Evolutionary conservation across 2,113 vertebrate genomes (phyloP).

Genomic region (Calyptommatus sinebrachiatus): DNA sequence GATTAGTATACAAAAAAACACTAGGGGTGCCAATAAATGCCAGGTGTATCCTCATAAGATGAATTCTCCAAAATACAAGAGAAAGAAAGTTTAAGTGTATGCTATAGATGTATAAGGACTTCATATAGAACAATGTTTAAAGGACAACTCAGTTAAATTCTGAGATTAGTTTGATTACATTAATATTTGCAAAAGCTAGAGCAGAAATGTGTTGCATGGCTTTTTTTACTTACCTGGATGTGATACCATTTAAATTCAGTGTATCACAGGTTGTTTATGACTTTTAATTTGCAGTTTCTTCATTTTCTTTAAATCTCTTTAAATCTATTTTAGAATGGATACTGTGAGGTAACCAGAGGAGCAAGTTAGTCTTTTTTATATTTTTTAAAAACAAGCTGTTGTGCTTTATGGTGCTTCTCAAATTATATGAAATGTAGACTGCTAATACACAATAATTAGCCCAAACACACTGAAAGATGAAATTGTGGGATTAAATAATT

Average conservation of each 20-base stretch:
- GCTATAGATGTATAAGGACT: conserved; percentile 16
- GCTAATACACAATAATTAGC: too few relatives aligned
- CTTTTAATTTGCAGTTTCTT: too few relatives aligned
- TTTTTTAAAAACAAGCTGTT: too few relatives aligned
- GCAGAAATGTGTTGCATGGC: neutral
- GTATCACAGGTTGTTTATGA: neutral
- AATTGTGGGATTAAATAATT: too few relatives aligned
- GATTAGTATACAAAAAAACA: too few relatives aligned
- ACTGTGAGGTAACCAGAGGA: neutral
- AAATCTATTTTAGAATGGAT: neutral
- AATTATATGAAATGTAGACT: too few relatives aligned
- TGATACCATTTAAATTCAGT: neutral
- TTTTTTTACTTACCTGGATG: neutral
- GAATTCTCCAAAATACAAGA: conserved; percentile 35
- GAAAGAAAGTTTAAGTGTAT: conserved; percentile 17
- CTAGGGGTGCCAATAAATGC: neutral
- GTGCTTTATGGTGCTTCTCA: too few relatives aligned
- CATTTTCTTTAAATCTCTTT: neutral
- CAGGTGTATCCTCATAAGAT: conserved; percentile 36
- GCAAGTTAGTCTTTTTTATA: neutral
- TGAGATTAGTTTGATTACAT: neutral
- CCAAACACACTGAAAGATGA: too few relatives aligned
- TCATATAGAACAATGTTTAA: neutral
- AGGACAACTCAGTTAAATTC: neutral
- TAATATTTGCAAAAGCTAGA: neutral